Evolutionary conservation across 2,888 invertebrate genomes (phyloP).

Genomic region (Aleiodes testaceus): DNA sequence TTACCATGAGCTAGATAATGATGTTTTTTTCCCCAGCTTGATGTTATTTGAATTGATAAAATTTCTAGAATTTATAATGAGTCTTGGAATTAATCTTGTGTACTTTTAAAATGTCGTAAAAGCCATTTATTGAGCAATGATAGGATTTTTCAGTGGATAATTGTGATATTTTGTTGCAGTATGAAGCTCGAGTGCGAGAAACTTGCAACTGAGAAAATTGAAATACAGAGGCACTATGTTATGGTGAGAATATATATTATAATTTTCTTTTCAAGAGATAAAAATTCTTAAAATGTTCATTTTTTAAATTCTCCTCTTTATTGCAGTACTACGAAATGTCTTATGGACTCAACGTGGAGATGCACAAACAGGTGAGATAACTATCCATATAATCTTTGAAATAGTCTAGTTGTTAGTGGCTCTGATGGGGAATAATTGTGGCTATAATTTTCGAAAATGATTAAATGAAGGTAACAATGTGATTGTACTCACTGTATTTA

Average conservation of each 20-base stretch:
- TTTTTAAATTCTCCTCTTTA: too few species aligned
- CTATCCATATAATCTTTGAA: not conserved
- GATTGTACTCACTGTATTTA: too few species aligned
- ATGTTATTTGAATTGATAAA: too few species aligned
- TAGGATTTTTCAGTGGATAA: too few species aligned
- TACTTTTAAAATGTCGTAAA: too few species aligned
- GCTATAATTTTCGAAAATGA: too few species aligned
- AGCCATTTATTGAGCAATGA: too few species aligned
- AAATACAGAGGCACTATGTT: conserved; percentile 92
- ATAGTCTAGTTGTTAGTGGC: too few species aligned
- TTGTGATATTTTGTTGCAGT: conserved; percentile 70
- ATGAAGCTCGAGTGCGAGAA: conserved; percentile 93
- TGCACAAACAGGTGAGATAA: conserved; percentile 90
- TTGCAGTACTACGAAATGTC: conserved; percentile 98
- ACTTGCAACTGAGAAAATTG: conserved; percentile 90
- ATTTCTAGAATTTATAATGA: conserved; percentile 11
- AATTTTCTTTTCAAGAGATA: too few species aligned
- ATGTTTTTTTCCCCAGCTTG: not conserved
- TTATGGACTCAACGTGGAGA: conserved; percentile 95
- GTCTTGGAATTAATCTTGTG: not conserved
- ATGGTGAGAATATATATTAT: conserved; percentile 79
- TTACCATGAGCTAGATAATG: conserved; percentile 22
- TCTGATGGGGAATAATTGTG: too few species aligned
- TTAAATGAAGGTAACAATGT: too few species aligned
- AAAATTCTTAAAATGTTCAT: too few species aligned